Evolutionary conservation across 2,888 invertebrate genomes (phyloP).

Genomic region (Pteria penguin): DNA sequence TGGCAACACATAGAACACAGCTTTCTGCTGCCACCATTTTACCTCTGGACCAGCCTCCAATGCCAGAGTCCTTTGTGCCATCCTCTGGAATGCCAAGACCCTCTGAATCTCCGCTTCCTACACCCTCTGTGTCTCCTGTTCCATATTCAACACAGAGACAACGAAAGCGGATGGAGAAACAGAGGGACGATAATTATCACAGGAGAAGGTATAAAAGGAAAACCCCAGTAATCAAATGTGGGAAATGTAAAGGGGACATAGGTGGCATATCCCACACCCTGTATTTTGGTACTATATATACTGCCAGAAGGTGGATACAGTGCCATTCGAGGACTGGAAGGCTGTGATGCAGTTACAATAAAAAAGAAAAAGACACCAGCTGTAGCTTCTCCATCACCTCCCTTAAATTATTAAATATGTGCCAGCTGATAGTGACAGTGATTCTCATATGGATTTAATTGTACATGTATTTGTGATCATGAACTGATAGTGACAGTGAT

Average conservation of each 20-base stretch:
- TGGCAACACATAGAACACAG: no score
- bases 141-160: not conserved
- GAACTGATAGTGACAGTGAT: not conserved
- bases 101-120: no score
- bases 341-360: not conserved
- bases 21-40: no score
- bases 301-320: not conserved
- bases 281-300: not conserved
- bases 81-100: no score
- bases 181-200: not conserved
- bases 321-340: not conserved
- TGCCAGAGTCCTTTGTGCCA: no score
- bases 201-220: not conserved
- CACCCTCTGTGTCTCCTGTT: not conserved
- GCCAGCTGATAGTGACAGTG: not conserved
- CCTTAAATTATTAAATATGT: not conserved
- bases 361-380: not conserved
- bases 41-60: no score
- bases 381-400: no score
- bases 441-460: no score
- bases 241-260: not conserved
- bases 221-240: not conserved
- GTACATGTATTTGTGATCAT: not conserved
- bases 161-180: not conserved
- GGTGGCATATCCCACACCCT: not conserved